Evolutionary conservation across 2,888 invertebrate species (phyloP), one percentile per base, ranked within the genome.

Genomic region (Cremastinae sp.): DNA sequence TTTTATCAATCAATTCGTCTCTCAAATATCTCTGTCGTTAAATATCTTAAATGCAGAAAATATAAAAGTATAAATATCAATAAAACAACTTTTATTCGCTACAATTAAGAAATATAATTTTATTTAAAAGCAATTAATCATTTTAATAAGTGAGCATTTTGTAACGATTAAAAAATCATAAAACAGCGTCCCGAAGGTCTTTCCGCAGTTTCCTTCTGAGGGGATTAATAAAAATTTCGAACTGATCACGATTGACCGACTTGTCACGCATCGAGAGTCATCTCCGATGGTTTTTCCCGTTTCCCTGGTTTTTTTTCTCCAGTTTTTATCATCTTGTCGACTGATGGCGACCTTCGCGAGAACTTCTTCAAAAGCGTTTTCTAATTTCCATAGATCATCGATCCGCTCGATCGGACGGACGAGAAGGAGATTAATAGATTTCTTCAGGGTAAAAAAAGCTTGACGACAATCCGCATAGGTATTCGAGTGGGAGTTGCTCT

Each of bases 211-310:
- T 56, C n/a, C 2, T 36, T 47, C 18, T 20, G 14, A 3, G 41
- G 14, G 36, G 69, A 14, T 47, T 36, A 54, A 58, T 38, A 54
- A 34, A 54, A 45, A 14, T 61, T 54, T 73, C 74, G 58, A 58
- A 18, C 36, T 62, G 64, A 70, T 49, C 43, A 49, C 53, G 65
- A 78, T 74, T 78, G 82, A 83, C 79, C 81, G 82, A 81, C 80
- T 83, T 83, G 81, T 82, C 81, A 84, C 81, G 83, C 81, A 78
- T 78, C 79, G 74, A 62, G 78, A 78, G 73, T 69, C 78, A 68
- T 59, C 56, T 59, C 34, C 18, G 59, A 43, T 51, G 51, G 66
- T 70, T 61, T 62, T 58, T 58, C 43, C 12, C 12, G 51, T 47
- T 59, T 61, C 34, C 53, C 51, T 75, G 36, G 36, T 71, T 61